phyloP scores from a whole-genome alignment of 2,888 invertebrate species.

The Bombyx huttoni region DNA sequence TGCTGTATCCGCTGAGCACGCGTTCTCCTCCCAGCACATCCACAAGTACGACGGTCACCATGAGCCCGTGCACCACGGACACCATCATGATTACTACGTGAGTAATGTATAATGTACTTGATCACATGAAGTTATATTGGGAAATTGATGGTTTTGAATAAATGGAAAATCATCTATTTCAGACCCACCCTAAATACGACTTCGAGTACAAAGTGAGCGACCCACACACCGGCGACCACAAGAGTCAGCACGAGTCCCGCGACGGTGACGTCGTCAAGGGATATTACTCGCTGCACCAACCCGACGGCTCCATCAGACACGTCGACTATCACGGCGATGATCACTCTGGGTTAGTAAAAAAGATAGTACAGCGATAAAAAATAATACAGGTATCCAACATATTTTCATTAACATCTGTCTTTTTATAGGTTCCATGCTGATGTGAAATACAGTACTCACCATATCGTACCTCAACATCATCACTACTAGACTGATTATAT shows the following conservation, averaged over 20 bases:
- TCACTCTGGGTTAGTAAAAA: constrained; percentile 24
- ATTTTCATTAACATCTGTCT: no score
- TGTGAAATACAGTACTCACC: no score
- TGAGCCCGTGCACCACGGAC: constrained; percentile 10
- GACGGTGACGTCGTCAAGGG: constrained; percentile 71
- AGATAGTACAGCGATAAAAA: not conserved
- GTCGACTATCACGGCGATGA: constrained; percentile 21
- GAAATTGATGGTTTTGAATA: no score
- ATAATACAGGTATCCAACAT: no score
- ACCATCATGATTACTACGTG: constrained; percentile 9
- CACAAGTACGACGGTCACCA: constrained; percentile 9
- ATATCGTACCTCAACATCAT: no score
- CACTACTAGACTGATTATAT: no score
- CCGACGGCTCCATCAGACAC: constrained; percentile 41
- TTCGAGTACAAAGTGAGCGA: constrained; percentile 18
- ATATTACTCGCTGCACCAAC: constrained; percentile 57
- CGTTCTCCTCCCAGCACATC: constrained; percentile 2
- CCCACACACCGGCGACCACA: constrained; percentile 55
- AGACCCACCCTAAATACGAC: constrained; percentile 12
- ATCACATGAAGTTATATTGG: not conserved
- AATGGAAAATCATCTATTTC: not conserved
- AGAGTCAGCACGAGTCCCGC: constrained; percentile 52
- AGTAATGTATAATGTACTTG: constrained; percentile 1
- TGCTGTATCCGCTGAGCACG: constrained; percentile 10
- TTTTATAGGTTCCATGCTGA: no score